Percentiles rank a stretch among this genome's conserved stretches.
Conservation (phyloP, 2,888 invertebrate genomes). For the Cantharis rufa region DNA sequence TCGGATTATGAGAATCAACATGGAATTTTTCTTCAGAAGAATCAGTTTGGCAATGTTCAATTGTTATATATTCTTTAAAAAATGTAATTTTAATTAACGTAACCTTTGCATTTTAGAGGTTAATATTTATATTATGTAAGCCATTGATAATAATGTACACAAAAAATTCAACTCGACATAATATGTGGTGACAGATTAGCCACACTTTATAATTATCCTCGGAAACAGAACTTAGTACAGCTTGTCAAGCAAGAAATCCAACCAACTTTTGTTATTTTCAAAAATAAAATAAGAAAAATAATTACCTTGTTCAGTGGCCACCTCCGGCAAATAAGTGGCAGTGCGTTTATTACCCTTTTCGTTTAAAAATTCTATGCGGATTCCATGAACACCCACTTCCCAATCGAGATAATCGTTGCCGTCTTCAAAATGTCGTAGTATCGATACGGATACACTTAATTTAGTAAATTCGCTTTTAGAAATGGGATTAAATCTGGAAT, state of each 20-base stretch:
- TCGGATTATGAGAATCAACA: too few species aligned
- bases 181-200: neutral
- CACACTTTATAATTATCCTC: neutral
- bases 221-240: neutral
- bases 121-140: too few species aligned
- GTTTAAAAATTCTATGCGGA: constrained; percentile 95
- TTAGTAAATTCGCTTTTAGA: constrained; percentile 90
- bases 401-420: constrained; percentile 95
- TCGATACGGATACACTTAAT: constrained; percentile 93
- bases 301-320: constrained; percentile 95
- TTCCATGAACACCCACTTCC: constrained; percentile 96
- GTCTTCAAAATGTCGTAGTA: constrained; percentile 95
- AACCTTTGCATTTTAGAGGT: neutral
- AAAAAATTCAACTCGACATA: neutral
- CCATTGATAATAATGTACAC: neutral
- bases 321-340: constrained; percentile 98
- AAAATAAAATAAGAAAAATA: neutral
- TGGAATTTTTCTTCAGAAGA: too few species aligned
- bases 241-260: neutral
- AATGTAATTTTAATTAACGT: neutral
- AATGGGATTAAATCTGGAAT: constrained; percentile 95
- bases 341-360: constrained; percentile 93
- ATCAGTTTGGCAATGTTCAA: too few species aligned
- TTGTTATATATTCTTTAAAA: too few species aligned
- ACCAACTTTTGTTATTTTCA: neutral